phyloP scores from a whole-genome alignment of 2,888 invertebrate genomes.

The Gasteruption jaculator region DNA sequence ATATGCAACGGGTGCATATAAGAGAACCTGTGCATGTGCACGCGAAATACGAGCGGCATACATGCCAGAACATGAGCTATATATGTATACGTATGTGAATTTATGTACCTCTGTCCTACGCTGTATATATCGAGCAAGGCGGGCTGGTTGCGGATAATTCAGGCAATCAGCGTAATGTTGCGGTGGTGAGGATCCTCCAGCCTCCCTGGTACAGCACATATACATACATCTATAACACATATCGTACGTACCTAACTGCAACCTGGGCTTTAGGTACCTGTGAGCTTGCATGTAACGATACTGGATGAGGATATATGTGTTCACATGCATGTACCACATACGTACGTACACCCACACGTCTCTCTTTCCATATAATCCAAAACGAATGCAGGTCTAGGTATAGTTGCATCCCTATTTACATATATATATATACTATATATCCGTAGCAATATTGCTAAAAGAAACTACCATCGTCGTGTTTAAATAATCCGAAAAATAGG shows the following conservation, averaged over 20 bases:
- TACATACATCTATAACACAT: constrained; percentile 29
- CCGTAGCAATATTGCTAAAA: too few species aligned
- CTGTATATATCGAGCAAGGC: constrained; percentile 12
- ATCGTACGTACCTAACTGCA: constrained; percentile 27
- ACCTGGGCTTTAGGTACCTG: constrained; percentile 29
- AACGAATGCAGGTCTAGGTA: too few species aligned
- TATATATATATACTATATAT: too few species aligned
- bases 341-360: constrained; percentile 19
- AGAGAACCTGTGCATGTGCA: constrained; percentile 3
- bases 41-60: constrained; percentile 8
- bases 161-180: constrained; percentile 52
- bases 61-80: constrained; percentile 3
- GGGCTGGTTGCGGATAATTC: constrained; percentile 49
- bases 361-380: too few species aligned
- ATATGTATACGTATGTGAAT: constrained; percentile 16
- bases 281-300: constrained; percentile 2
- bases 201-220: too few species aligned
- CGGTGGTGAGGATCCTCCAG: constrained; percentile 46
- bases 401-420: too few species aligned
- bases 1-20: too few species aligned
- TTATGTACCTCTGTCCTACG: constrained; percentile 17
- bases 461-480: too few species aligned
- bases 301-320: not conserved
- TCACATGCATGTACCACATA: not conserved
- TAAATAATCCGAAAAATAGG: too few species aligned